Evolutionary conservation across 1,140 invertebrate genomes (phyloP).

Genomic region (Tetragonula clypearis): DNA sequence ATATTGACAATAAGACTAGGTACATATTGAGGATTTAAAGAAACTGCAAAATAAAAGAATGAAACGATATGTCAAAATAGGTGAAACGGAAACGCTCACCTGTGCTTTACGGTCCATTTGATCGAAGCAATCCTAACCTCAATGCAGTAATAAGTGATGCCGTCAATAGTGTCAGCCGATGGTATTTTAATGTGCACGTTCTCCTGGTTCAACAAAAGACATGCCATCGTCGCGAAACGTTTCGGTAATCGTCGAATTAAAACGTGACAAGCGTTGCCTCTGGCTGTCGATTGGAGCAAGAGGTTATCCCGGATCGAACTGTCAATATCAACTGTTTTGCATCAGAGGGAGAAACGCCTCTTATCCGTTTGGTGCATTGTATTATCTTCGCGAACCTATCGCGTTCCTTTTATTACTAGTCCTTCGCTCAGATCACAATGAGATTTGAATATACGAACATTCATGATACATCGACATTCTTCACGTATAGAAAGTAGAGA

Average conservation of each 20-base stretch:
- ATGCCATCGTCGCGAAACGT: slow-evolving; percentile 82
- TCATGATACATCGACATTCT: slow-evolving; percentile 18
- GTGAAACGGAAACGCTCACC: slow-evolving; percentile 50
- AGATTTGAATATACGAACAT: background rate
- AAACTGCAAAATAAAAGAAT: background rate
- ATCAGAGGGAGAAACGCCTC: slow-evolving; percentile 29
- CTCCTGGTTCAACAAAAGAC: slow-evolving; percentile 83
- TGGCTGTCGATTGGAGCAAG: slow-evolving; percentile 13
- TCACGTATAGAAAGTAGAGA: background rate
- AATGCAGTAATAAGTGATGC: slow-evolving; percentile 87
- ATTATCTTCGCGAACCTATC: slow-evolving; percentile 10
- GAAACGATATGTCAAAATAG: background rate
- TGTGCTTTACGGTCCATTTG: slow-evolving; percentile 91
- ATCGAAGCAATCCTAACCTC: slow-evolving; percentile 86
- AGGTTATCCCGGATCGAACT: slow-evolving; percentile 55
- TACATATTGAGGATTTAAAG: too few species aligned
- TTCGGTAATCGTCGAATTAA: background rate
- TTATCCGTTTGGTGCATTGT: slow-evolving; percentile 37
- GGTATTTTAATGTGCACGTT: slow-evolving; percentile 85
- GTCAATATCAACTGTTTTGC: slow-evolving; percentile 27
- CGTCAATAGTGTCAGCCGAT: slow-evolving; percentile 81
- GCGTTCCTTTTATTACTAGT: background rate
- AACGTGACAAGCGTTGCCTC: slow-evolving; percentile 14
- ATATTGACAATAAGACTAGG: too few species aligned
- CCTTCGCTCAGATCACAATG: background rate